These are phyloP conservation scores for Scotopteryx bipunctaria DNA, from an alignment of 2,888 invertebrate species.

Conservation along the genomic window DNA sequence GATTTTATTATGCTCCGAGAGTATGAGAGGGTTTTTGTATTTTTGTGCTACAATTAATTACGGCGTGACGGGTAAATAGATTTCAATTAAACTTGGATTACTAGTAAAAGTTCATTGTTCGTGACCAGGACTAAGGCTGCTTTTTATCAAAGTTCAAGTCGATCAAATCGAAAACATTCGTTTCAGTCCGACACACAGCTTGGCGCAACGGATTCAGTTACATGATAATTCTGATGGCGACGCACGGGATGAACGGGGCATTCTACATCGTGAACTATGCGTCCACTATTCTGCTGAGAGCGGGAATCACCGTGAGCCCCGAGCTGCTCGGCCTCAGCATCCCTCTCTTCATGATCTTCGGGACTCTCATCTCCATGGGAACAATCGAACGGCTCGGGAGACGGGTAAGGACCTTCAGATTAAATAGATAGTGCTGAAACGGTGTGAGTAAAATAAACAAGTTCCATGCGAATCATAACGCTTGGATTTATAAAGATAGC, in stretches of 20 bases:
- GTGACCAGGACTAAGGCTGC: too few relatives aligned
- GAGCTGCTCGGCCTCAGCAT: constrained; percentile 50
- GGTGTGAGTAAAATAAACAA: too few relatives aligned
- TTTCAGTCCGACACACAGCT: constrained; percentile 50
- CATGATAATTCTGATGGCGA: constrained; percentile 37
- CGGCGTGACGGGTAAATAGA: too few relatives aligned
- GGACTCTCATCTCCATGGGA: constrained; percentile 42
- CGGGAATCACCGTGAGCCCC: constrained; percentile 45
- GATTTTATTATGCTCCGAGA: too few relatives aligned
- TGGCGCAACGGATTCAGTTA: constrained; percentile 52
- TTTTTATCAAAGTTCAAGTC: too few relatives aligned
- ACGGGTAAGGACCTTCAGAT: constrained; percentile 43
- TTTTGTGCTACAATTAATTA: too few relatives aligned
- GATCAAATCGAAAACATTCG: not conserved
- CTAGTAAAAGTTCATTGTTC: too few relatives aligned
- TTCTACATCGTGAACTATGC: constrained; percentile 51
- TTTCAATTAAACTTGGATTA: too few relatives aligned
- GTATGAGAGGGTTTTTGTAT: too few relatives aligned
- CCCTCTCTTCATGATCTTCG: constrained; percentile 49
- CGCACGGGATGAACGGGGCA: constrained; percentile 46
- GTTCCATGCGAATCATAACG: too few relatives aligned
- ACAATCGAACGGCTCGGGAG: constrained; percentile 47
- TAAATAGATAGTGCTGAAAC: too few relatives aligned
- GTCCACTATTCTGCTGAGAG: constrained; percentile 42
- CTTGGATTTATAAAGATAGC: too few relatives aligned